These are phyloP conservation scores for Chamaea fasciata DNA, from an alignment of 2,113 vertebrate species.

Conservation along the genomic window DNA sequence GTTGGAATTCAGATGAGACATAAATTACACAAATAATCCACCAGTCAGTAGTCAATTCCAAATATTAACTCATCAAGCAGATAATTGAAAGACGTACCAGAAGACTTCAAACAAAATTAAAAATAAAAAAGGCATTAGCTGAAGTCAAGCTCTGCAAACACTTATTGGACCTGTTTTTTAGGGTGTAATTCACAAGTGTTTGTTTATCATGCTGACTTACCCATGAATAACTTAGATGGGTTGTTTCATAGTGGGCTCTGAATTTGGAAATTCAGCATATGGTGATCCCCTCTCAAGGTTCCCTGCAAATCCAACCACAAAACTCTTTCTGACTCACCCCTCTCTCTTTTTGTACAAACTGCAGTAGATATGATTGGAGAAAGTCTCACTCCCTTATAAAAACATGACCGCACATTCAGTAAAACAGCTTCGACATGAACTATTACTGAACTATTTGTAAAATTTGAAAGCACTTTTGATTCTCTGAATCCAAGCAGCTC, in stretches of 20 bases:
- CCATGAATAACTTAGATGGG: background rate
- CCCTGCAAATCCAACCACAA: slow-evolving; percentile 39
- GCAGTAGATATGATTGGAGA: background rate
- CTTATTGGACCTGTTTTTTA: background rate
- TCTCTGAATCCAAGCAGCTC: background rate
- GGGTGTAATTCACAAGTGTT: background rate
- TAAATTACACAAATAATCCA: background rate
- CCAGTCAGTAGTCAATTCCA: background rate
- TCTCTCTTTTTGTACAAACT: background rate
- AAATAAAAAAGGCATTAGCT: background rate
- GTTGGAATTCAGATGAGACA: background rate
- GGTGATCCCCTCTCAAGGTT: background rate
- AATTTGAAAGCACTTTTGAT: background rate
- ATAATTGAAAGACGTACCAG: background rate
- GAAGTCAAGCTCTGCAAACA: background rate
- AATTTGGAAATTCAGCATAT: slow-evolving; percentile 31
- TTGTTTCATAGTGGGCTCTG: slow-evolving; percentile 3
- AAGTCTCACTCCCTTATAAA: background rate
- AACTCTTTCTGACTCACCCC: slow-evolving; percentile 12
- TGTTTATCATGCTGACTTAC: background rate
- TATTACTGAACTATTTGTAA: background rate
- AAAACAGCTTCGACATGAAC: background rate
- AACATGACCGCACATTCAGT: background rate
- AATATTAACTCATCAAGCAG: background rate
- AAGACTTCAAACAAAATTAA: background rate